Evolutionary conservation across 1,140 invertebrate genomes (phyloP).

Genomic region (Plutomurus gul): DNA sequence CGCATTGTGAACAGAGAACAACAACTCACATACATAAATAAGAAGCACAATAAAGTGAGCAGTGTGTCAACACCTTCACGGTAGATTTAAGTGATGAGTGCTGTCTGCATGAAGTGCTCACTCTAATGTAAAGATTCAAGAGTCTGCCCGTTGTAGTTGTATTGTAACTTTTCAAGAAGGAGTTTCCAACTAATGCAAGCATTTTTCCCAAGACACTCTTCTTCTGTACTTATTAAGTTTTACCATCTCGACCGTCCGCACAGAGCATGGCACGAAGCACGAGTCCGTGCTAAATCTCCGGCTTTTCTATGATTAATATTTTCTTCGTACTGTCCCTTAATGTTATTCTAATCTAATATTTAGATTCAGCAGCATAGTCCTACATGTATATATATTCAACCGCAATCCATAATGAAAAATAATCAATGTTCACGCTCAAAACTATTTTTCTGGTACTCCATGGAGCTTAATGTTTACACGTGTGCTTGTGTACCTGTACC

Average conservation of each 20-base stretch:
- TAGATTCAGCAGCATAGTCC: too few relatives aligned
- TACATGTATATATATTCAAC: too few relatives aligned
- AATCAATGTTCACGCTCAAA: too few relatives aligned
- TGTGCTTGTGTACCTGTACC: neutral
- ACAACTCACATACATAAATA: neutral
- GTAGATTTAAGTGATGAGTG: neutral
- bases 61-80: constrained; percentile 13
- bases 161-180: too few relatives aligned
- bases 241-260: too few relatives aligned
- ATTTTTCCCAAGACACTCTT: neutral
- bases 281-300: neutral
- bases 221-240: neutral
- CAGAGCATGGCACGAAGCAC: neutral
- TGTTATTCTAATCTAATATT: too few relatives aligned
- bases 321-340: neutral
- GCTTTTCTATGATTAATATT: neutral
- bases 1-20: neutral
- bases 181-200: too few relatives aligned
- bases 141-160: neutral
- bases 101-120: neutral
- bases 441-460: too few relatives aligned
- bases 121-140: neutral
- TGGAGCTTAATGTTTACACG: neutral
- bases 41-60: neutral
- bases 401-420: too few relatives aligned